Percentiles rank a stretch among this genome's conserved stretches.
phyloP scores from a whole-genome alignment of 2,113 vertebrate species.

The Pardalotus punctatus region DNA sequence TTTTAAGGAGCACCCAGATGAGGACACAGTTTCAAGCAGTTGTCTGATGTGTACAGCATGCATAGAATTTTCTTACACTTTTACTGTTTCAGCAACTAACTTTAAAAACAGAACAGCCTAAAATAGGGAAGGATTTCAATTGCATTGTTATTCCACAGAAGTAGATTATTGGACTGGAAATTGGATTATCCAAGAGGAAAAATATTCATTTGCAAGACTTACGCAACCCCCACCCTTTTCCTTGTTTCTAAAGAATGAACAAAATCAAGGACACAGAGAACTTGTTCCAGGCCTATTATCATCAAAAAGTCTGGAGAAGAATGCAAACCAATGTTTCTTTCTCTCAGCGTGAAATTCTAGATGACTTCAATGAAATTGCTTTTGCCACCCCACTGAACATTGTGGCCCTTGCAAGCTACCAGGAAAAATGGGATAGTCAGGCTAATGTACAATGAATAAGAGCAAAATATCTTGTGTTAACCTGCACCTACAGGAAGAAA shows the following conservation, averaged over 20 bases:
- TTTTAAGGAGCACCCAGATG: background rate
- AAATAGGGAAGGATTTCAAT: background rate
- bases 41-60: background rate
- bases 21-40: background rate
- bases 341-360: background rate
- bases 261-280: background rate
- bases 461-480: background rate
- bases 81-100: background rate
- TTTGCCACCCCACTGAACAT: background rate
- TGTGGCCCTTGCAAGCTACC: background rate
- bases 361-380: background rate
- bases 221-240: background rate
- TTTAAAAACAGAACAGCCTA: background rate
- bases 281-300: background rate
- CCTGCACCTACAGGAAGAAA: background rate
- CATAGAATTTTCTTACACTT: background rate
- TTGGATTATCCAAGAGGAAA: slow-evolving; percentile 10
- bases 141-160: background rate
- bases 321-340: background rate
- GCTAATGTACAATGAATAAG: background rate
- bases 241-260: background rate
- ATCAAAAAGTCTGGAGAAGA: background rate
- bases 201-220: background rate
- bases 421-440: background rate
- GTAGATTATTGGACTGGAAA: background rate